Evolutionary conservation across 37 sponge, comb jelly and placozoan genomes (phyloP).

Genomic region (Axinella damicornis): DNA sequence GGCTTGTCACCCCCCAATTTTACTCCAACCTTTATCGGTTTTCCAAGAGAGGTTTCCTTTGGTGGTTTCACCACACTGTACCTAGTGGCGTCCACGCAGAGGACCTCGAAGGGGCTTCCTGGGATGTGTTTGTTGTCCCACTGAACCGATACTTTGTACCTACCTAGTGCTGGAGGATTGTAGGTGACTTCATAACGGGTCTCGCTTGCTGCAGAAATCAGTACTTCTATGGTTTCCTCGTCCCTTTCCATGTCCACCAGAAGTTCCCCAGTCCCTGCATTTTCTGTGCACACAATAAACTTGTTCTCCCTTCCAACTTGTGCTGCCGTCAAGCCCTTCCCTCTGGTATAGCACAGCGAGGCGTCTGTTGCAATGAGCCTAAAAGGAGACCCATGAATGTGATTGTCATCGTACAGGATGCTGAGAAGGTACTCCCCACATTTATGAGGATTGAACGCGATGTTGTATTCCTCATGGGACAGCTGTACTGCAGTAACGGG

Average conservation of each 20-base stretch:
- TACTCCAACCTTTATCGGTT: slow-evolving; percentile 44
- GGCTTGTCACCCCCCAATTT: slow-evolving; percentile 10
- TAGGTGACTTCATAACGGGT: slow-evolving; percentile 67
- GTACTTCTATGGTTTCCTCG: slow-evolving; percentile 60
- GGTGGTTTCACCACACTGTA: slow-evolving; percentile 30
- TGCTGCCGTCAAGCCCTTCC: slow-evolving; percentile 59
- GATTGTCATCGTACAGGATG: slow-evolving; percentile 59
- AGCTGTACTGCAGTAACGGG: background rate
- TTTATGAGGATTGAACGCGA: slow-evolving; percentile 38
- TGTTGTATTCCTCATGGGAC: slow-evolving; percentile 10
- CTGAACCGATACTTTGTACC: slow-evolving; percentile 69
- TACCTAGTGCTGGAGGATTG: slow-evolving; percentile 57
- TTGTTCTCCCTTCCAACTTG: slow-evolving; percentile 24
- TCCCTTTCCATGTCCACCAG: slow-evolving; percentile 72
- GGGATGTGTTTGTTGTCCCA: slow-evolving; percentile 87
- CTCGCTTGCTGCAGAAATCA: slow-evolving; percentile 55
- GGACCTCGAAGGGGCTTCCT: slow-evolving; percentile 75
- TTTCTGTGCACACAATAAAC: slow-evolving; percentile 77
- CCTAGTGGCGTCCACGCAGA: slow-evolving; percentile 8
- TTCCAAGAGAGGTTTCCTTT: slow-evolving; percentile 41
- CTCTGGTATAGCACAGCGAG: slow-evolving; percentile 69
- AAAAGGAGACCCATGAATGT: slow-evolving; percentile 84
- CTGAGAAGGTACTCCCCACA: slow-evolving; percentile 51
- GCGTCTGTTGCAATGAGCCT: slow-evolving; percentile 51
- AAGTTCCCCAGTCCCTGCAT: slow-evolving; percentile 79